A percentile compares a stretch with the other conserved stretches of the same genome.
Conservation (phyloP, 92 coral and sea anemone genomes). For the Porites cylindrica region DNA sequence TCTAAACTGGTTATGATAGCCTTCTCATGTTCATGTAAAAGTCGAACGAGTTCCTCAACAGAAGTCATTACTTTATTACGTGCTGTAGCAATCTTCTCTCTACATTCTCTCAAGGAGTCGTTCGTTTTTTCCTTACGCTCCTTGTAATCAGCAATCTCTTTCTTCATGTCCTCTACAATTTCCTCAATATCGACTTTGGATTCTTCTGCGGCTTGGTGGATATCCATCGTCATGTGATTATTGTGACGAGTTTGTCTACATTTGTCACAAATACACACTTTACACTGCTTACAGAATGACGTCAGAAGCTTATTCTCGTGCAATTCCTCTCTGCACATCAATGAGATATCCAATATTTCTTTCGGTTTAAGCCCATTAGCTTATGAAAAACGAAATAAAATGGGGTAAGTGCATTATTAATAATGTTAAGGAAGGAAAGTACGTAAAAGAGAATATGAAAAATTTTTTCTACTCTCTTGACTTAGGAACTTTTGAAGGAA, state of each 20-base stretch:
- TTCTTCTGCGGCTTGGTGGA: constrained; percentile 10
- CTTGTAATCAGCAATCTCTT: background rate
- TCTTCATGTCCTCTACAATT: background rate
- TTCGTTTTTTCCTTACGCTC: background rate
- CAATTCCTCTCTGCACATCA: background rate
- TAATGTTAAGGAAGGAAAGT: too few relatives aligned
- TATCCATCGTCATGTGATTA: constrained; percentile 10
- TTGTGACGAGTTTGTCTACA: constrained; percentile 30
- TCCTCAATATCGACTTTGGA: background rate
- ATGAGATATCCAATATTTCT: background rate
- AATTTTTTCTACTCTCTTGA: too few relatives aligned
- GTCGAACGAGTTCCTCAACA: constrained; percentile 24
- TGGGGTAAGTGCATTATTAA: background rate
- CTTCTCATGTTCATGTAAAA: background rate
- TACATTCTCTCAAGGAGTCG: background rate
- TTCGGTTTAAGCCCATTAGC: background rate
- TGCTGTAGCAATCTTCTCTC: background rate
- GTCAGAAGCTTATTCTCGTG: constrained; percentile 1
- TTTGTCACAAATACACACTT: constrained; percentile 12
- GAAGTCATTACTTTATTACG: constrained; percentile 1
- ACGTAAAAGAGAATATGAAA: too few relatives aligned
- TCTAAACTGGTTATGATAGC: background rate
- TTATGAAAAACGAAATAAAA: background rate
- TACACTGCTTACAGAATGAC: background rate
- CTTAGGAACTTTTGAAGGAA: too few relatives aligned